A percentile compares a stretch with the other conserved stretches of the same genome.
Conservation (phyloP, 2,797 vertebrate species). For the Bufotes viridis region DNA sequence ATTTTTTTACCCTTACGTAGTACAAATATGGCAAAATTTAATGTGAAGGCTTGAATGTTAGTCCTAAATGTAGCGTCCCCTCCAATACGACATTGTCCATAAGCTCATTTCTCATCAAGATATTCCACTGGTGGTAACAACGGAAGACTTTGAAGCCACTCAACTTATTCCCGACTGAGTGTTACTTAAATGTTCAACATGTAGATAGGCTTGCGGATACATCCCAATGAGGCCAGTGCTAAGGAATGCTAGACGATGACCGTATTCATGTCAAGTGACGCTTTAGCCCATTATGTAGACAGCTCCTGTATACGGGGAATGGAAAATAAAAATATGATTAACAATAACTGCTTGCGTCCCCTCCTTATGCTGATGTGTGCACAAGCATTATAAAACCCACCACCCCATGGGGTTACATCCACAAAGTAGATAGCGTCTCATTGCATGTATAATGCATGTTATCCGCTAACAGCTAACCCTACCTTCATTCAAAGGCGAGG, state of each 20-base stretch:
- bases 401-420: not conserved
- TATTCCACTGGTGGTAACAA: not conserved
- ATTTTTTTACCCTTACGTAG: not conserved
- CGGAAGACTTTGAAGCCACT: not conserved
- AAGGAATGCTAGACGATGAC: not conserved
- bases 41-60: not conserved
- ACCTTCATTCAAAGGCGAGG: not conserved
- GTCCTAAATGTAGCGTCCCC: constrained; percentile 28
- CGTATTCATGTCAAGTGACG: constrained; percentile 3
- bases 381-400: constrained; percentile 3
- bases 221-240: not conserved
- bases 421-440: constrained; percentile 8
- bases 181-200: constrained; percentile 23
- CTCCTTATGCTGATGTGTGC: not conserved
- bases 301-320: constrained; percentile 14
- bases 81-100: constrained; percentile 24
- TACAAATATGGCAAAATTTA: not conserved
- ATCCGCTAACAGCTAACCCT: not conserved
- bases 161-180: not conserved
- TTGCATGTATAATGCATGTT: constrained; percentile 10
- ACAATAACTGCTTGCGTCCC: not conserved
- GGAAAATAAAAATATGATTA: constrained; percentile 8
- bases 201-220: constrained; percentile 25
- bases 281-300: not conserved
- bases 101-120: constrained; percentile 36